Evolutionary conservation across 2,888 invertebrate species (phyloP), one percentile per base, ranked within the genome.

Genomic region (Antitype chi): DNA sequence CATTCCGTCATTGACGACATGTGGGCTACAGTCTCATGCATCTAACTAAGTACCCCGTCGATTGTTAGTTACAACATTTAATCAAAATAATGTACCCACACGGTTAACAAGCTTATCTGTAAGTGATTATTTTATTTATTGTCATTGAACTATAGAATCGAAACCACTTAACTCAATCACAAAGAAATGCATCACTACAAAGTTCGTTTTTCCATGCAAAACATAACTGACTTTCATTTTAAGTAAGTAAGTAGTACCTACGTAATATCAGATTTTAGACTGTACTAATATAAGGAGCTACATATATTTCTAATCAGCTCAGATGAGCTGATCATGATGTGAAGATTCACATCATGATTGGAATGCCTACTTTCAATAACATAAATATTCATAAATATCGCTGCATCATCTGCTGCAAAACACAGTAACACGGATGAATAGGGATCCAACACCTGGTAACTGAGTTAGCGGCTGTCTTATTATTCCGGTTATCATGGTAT

Each of bases 1-100:
- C 25, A 55, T 78, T 78, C 49, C 15, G 7, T 78, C 77, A 49
- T 62, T 49, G 53, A 62, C 15, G 32, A 47, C 23, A 32, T 78
- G 15, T 38, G n/a, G 53, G 25, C 13, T 25, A 53, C 53, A 59
- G 43, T 15, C 47, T 23, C 15, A 23, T 20, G 32, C 69, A 62
- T 17, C 47, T 64, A 47, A 25, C 23, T 76, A 59, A 76, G 13
- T n/a, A 43, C 38, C 49, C 6, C 17, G 15, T 11, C 6, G 15
- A 38, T 38, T 55, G 38, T 38, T 49, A 57, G 28, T 47, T 25
- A 32, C 17, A 25, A 43, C 15, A 43, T 32, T 53, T 52, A 28
- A 43, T 59, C 11, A 49, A 17, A 38, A 9, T 38, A 53, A 74
- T 28, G 28, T n/a, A 3, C 47, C 28, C n/a, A 28, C 74, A 28